Evolutionary conservation across 2,888 invertebrate genomes (phyloP), one percentile per base, ranked within the genome.

Genomic region (Eudemis profundana): DNA sequence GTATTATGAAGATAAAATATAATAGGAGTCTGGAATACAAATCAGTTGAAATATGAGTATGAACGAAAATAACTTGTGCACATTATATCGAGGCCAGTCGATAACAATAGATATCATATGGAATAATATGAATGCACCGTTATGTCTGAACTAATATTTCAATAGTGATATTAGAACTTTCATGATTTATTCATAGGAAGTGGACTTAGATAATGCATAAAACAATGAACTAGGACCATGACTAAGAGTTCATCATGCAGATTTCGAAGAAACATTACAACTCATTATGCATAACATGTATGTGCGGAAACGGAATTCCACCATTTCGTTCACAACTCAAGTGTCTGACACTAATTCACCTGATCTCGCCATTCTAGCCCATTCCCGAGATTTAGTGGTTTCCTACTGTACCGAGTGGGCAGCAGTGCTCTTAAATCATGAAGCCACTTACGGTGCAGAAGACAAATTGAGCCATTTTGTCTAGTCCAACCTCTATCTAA

Each of bases 391-490:
- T 87, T 84, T 87, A 87, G 78, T 80, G 73, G 79, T 78, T 82
- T 80, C 83, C 83, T 83, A 79, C 81, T 73, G 79, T 81, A 76
- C 78, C 74, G 68, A 76, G 88, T 85, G 79, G 87, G 87, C 78
- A 73, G 70, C 72, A 73, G 75, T 77, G 79, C 79, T 78, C 78
- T 81, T 87, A 84, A 88, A 87, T 89, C 86, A 87, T 82, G 81
- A 70, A 81, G 81, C 81, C 84, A 86, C 83, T 86, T 87, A 83
- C 75, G 74, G 74, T 71, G 71, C 72, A 71, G 74, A 82, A 83
- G 85, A 86, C 84, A 86, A 87, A 88, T 88, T 86, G 87, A 86
- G 82, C 78, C 77, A 83, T 86, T 87, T 83, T 75, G 75, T 80
- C 73, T 73, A 73, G 78, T 78, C 78, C 79, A 80, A 79, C 77